phyloP scores from a whole-genome alignment of 2,797 vertebrate species.

The Propithecus deckenii region DNA sequence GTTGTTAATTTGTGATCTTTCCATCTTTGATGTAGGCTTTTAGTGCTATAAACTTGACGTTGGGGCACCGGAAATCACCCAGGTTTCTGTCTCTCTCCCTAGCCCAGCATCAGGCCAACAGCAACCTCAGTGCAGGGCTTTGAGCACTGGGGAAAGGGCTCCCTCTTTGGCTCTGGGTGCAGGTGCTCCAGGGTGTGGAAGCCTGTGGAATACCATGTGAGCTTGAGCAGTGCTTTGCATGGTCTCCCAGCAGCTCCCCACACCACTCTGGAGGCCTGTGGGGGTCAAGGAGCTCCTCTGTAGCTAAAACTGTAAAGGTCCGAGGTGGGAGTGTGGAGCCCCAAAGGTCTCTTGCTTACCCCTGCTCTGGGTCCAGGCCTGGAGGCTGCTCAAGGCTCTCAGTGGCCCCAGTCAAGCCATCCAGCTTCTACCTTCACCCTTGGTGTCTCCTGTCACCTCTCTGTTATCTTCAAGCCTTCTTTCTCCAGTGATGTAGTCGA shows the following conservation, averaged over 20 bases:
- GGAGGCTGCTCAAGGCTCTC: too few relatives aligned
- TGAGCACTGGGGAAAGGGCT: background rate
- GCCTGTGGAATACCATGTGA: background rate
- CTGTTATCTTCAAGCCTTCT: background rate
- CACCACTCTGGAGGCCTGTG: background rate
- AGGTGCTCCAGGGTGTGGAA: background rate
- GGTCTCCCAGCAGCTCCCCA: background rate
- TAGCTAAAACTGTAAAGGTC: background rate
- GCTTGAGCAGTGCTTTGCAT: background rate
- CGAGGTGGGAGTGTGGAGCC: background rate
- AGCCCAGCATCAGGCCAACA: background rate
- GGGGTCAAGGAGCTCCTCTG: background rate
- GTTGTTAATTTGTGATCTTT: too few relatives aligned
- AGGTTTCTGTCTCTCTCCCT: background rate
- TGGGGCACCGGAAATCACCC: background rate
- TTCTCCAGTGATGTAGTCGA: background rate
- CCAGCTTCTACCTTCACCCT: background rate
- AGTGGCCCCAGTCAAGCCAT: background rate
- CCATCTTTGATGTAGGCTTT: background rate
- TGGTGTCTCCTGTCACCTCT: background rate
- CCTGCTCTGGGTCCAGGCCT: background rate
- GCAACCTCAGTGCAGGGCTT: background rate
- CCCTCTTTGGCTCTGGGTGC: background rate
- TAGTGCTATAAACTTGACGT: background rate
- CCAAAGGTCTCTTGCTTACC: background rate